Evolutionary conservation across 2,888 invertebrate genomes (phyloP), one percentile per base, ranked within the genome.

Genomic region (Acronicta alni): DNA sequence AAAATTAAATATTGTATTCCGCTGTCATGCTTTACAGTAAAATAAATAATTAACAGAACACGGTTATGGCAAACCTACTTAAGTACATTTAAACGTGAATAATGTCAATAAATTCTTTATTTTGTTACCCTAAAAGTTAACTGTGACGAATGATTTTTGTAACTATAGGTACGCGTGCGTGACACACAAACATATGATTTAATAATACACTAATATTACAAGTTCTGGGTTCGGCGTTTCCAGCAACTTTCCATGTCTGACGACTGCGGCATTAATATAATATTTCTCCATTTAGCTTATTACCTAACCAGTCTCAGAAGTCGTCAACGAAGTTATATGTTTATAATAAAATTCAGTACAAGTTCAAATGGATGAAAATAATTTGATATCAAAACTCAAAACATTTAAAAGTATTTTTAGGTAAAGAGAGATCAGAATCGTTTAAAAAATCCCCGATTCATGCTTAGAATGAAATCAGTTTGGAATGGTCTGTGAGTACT

Each of bases 111-210:
- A 57, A 65, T 65, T 67, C 69, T 72, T 75, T 67, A 70, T 81
- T 75, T 67, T 65, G 59, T 49, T 64, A 72, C 69, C 75, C 68
- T 71, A 63, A 78, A 77, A 78, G 71, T 73, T 71, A 77, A 72
- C 79, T 73, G 70, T 80, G 75, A 77, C 80, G 78, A 84, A 83
- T 77, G 75, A 75, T 77, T 73, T 70, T 67, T 65, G 67, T 79
- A 77, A 78, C 75, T 72, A 59, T 62, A 58, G 57, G 48, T 51
- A 61, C 17, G 65, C 59, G 80, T 82, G 81, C 82, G 86, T 87
- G 86, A 73, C 80, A 76, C 70, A 75, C 72, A 73, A 79, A 80
- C 84, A 80, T 84, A 80, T 80, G 78, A 79, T 80, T 82, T 82
- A 83, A 82, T 83, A 82, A 79, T 81, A 80, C 66, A 73, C 59